Percentiles rank a stretch among this genome's conserved stretches.
Evolutionary conservation across 1,140 invertebrate species (phyloP).

Genomic region (Ganaspis sp.): DNA sequence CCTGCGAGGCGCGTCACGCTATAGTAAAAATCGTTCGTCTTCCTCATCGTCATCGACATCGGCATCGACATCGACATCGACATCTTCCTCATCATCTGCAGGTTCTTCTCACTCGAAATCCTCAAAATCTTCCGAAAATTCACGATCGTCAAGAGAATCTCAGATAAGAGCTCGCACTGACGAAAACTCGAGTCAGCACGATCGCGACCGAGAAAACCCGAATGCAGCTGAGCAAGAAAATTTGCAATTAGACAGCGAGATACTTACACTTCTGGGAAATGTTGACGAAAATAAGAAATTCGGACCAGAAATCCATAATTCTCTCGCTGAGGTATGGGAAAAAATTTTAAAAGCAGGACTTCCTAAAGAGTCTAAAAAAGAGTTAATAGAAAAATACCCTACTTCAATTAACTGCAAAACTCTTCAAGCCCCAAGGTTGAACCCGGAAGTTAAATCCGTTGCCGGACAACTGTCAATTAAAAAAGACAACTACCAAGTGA

Average conservation of each 20-base stretch:
- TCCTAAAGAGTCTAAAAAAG: neutral
- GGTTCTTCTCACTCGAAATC: no score
- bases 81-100: no score
- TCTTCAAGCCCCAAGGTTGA: slow-evolving; percentile 1
- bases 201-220: no score
- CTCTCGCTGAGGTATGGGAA: slow-evolving; percentile 11
- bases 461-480: neutral
- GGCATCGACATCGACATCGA: no score
- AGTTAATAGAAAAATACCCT: slow-evolving; percentile 14
- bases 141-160: slow-evolving; percentile 14
- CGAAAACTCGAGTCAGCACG: no score
- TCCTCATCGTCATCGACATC: no score
- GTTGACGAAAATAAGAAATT: neutral
- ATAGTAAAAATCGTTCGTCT: no score
- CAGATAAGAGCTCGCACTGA: no score
- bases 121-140: slow-evolving; percentile 12
- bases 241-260: no score
- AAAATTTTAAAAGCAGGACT: neutral
- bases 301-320: slow-evolving; percentile 17
- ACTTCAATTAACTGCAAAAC: neutral
- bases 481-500: slow-evolving; percentile 31
- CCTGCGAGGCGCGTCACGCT: no score
- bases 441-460: slow-evolving; percentile 22
- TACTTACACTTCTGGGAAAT: no score
- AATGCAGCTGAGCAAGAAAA: no score